Base-by-base conservation (phyloP, 2,113 vertebrate genomes). In the Paratilapia polleni region DNA sequence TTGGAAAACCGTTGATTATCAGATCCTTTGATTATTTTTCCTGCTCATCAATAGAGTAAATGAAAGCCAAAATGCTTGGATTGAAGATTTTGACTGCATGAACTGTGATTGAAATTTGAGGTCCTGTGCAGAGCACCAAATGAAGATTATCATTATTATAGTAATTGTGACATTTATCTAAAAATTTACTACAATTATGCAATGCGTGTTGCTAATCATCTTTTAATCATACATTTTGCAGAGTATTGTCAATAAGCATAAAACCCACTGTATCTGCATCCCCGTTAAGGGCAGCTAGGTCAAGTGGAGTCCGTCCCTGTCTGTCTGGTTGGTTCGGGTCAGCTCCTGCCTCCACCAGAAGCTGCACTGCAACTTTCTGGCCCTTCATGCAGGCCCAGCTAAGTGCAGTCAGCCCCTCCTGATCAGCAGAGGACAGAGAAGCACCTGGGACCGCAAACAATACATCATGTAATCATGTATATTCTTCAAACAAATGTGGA, bases 341-440 rank as follows among this genome's bases (percentile, higher is more conserved):
- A 0, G 97, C 97, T 20, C 98, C 97, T 20, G 96, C 96, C 87
- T 98, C 98, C 49, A 97, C 95, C 81, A 99, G 94, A 63, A 95
- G 95, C 88, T 96, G 97, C 83, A 98, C 97, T 17, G 96, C 97
- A 1, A 93, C 92, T 92, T 94, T 97, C 91, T 98, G 98, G 24
- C 98, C 97, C 92, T 98, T 99, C 80, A 98, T 92, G 92, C 98
- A 99, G 0, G 98, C 97, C 98, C 98, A 99, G 93, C 98, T 97
- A 43, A 99, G 90, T 0, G 97, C 96, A 0, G 97, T 97, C 90
- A 99, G 93, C 1, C 98, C 98, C 88, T 99, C 98, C 87, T 97
- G 98, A 91, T 99, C 98, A 84, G 96, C 89, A 9, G 97, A 94
- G 31, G 96, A 95, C 91, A 98, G 76, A 47, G 92, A 77, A 13